Percentiles rank a stretch among this genome's conserved stretches.
Evolutionary conservation across 2,113 vertebrate genomes (phyloP).

Genomic region (Thermophis baileyi): DNA sequence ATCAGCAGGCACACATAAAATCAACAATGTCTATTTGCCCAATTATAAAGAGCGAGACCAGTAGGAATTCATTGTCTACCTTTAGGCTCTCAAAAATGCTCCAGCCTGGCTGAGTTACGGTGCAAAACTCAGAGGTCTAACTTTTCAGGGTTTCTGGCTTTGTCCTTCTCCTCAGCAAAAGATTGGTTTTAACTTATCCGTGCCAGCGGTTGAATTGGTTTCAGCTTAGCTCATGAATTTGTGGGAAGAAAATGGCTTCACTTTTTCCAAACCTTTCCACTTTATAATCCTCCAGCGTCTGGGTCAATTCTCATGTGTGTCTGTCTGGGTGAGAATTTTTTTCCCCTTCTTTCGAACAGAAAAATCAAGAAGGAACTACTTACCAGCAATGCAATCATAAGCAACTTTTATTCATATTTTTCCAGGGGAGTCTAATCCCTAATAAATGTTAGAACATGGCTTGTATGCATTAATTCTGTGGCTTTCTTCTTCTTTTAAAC

Average conservation of each 20-base stretch:
- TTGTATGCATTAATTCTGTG: too few species aligned
- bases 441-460: too few species aligned
- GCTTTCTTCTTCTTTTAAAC: too few species aligned
- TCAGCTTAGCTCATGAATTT: conserved; percentile 13
- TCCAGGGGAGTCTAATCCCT: too few species aligned
- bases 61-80: background rate
- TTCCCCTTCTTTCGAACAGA: background rate
- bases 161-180: background rate
- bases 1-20: background rate
- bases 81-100: background rate
- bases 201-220: conserved; percentile 13
- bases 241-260: conserved; percentile 15
- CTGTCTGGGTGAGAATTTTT: background rate
- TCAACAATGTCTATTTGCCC: background rate
- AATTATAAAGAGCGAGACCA: background rate
- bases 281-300: background rate
- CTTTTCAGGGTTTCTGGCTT: background rate
- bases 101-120: background rate
- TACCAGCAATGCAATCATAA: background rate
- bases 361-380: background rate
- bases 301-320: background rate
- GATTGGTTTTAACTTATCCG: conserved; percentile 19
- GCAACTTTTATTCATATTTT: background rate
- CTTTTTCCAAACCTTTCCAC: conserved; percentile 24
- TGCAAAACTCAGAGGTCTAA: background rate